Base-by-base conservation (phyloP, 1,140 invertebrate genomes). In the Drosophila teissieri region DNA sequence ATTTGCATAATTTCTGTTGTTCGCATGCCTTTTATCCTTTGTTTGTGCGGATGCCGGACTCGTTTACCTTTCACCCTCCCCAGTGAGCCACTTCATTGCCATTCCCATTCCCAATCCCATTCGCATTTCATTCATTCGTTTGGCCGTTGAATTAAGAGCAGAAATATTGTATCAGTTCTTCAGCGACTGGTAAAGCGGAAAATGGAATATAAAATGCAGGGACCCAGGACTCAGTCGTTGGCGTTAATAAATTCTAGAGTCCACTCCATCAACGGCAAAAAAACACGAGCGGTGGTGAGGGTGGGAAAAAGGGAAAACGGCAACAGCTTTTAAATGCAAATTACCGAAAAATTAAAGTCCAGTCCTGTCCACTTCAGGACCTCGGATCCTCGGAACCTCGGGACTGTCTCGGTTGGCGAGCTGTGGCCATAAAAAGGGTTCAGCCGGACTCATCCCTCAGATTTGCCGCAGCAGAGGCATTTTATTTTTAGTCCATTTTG, bases 121-220 rank as follows among this genome's bases (percentile, higher is more conserved):
- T 68, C 42, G 60, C 72, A 72, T 68, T 80, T 51, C 77, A 78
- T 86, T 86, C 73, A 74, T 83, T 88, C 70, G 65, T 49, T 80
- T 61, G 53, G 61, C 65, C 54, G 58, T 76, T 83, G 72, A 80
- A 80, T 89, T 84, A 84, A 84, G 70, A 82, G 79, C 69, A 88
- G 75, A 88, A 89, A 89, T 89, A 89, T 89, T 89, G 84, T 89
- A 84, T 89, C 84, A 89, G 80, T 80, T 89, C 85, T 89, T 67
- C 63, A 80, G 80, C 77, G 57, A 49, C 64, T 80, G 76, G 80
- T 78, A 72, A 74, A 80, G 84, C 77, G 68, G 78, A 74, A 89
- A 89, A 89, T 89, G 65, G 82, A 84, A 88, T 80, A 83, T 80
- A 63, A 88, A 86, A 88, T 85, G 67, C 77, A 73, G 61, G 46